Conservation (phyloP, 1,140 invertebrate genomes). For the Leguminivora glycinivorella region DNA sequence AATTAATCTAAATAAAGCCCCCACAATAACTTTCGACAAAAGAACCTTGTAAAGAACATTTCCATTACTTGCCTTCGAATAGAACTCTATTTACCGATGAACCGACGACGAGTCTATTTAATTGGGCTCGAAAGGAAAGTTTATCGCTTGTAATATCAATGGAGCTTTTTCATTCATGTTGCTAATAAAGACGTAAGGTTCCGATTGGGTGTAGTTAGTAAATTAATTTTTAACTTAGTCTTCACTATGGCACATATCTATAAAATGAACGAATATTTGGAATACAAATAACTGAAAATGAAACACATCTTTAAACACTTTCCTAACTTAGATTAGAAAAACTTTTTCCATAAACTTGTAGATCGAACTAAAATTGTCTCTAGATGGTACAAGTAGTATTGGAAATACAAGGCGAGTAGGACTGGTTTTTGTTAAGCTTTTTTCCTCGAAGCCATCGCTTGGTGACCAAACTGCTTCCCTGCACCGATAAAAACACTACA, state of each 20-base stretch:
- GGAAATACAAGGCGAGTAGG: conserved; percentile 17
- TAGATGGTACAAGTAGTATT: neutral
- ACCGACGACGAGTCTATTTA: conserved; percentile 27
- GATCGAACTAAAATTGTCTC: conserved; percentile 6
- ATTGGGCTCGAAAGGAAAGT: conserved; percentile 25
- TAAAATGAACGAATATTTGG: too few species aligned
- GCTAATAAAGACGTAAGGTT: conserved; percentile 5
- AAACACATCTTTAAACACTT: neutral
- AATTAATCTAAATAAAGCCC: conserved; percentile 17
- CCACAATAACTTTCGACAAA: conserved; percentile 18
- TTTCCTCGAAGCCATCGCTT: conserved; percentile 6
- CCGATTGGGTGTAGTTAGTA: neutral
- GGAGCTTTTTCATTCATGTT: conserved; percentile 16
- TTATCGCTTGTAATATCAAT: conserved; percentile 21
- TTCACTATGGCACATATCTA: too few species aligned
- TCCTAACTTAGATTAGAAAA: conserved; percentile 5
- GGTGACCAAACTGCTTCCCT: conserved; percentile 17
- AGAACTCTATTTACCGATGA: conserved; percentile 30
- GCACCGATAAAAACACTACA: conserved; percentile 15
- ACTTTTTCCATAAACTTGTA: conserved; percentile 4
- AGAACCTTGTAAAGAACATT: conserved; percentile 28
- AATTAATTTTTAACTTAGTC: neutral
- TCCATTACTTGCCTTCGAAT: conserved; percentile 33
- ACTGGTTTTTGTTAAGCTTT: conserved; percentile 25
- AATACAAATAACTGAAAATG: too few species aligned